phyloP scores from a whole-genome alignment of 2,113 vertebrate genomes.

The Pantherophis guttatus region DNA sequence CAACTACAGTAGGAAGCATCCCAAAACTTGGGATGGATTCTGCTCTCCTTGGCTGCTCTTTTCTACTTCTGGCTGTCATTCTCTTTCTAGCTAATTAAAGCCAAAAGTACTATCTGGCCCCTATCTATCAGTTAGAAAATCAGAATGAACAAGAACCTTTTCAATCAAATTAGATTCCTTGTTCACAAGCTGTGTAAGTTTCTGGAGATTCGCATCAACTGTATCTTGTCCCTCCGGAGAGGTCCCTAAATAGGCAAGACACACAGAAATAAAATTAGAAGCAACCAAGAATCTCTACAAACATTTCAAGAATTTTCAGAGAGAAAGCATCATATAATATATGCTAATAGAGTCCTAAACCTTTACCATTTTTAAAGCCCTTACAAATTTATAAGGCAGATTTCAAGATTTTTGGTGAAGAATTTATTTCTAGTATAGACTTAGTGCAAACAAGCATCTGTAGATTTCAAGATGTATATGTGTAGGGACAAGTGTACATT shows the following conservation, averaged over 20 bases:
- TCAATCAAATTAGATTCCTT: constrained; percentile 99
- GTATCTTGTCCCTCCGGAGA: constrained; percentile 81
- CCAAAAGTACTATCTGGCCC: neutral
- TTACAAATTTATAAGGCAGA: constrained; percentile 27
- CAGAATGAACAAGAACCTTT: constrained; percentile 81
- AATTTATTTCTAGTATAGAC: constrained; percentile 7
- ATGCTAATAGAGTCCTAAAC: neutral
- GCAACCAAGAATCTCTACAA: constrained; percentile 31
- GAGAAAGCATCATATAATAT: neutral
- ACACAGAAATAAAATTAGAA: constrained; percentile 60
- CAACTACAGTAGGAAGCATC: neutral
- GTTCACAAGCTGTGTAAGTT: constrained; percentile 99
- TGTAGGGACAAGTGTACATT: constrained; percentile 38
- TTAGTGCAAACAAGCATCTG: neutral
- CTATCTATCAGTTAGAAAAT: constrained; percentile 41
- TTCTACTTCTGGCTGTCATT: neutral
- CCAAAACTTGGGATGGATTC: neutral
- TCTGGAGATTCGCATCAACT: constrained; percentile 95
- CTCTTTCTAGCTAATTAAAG: neutral
- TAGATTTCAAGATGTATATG: neutral
- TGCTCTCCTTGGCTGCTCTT: neutral
- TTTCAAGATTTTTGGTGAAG: neutral
- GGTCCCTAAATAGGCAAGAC: constrained; percentile 76
- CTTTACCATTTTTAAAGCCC: neutral
- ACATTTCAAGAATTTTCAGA: neutral